These are phyloP conservation scores for Drosophila testacea DNA, from an alignment of 2,888 invertebrate genomes.

Conservation along the genomic window DNA sequence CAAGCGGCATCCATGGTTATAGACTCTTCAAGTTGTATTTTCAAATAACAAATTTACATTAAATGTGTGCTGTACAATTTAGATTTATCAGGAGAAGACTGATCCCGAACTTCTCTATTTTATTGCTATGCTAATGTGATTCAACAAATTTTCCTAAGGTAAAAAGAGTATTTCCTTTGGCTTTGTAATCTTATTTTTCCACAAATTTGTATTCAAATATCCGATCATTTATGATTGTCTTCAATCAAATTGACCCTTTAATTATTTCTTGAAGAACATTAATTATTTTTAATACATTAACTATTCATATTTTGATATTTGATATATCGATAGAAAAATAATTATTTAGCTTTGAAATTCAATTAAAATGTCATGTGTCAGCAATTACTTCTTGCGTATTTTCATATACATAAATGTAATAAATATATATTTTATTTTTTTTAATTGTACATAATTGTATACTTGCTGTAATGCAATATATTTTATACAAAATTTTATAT, in stretches of 20 bases:
- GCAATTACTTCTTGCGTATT: constrained; percentile 14
- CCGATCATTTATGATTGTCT: too few species aligned
- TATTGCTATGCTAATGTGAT: constrained; percentile 6
- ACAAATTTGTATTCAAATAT: too few species aligned
- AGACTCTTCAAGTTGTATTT: not conserved
- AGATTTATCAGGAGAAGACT: constrained; percentile 5
- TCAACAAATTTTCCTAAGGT: not conserved
- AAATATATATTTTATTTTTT: constrained; percentile 33
- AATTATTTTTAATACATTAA: too few species aligned
- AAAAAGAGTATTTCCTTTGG: not conserved
- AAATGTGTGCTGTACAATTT: constrained; percentile 13
- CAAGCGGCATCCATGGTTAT: constrained; percentile 21
- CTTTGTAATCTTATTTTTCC: not conserved
- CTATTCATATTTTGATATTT: too few species aligned
- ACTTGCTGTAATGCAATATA: too few species aligned
- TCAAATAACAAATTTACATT: not conserved
- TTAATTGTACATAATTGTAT: too few species aligned
- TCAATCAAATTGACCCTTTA: too few species aligned
- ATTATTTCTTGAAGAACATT: too few species aligned
- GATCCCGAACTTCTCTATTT: not conserved
- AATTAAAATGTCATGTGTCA: not conserved
- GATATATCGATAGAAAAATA: not conserved
- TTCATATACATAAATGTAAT: constrained; percentile 39
- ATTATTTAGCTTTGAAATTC: not conserved
- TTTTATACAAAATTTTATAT: too few species aligned